phyloP scores from a whole-genome alignment of 1,140 invertebrate genomes.

The Drosophila punjabiensis region DNA sequence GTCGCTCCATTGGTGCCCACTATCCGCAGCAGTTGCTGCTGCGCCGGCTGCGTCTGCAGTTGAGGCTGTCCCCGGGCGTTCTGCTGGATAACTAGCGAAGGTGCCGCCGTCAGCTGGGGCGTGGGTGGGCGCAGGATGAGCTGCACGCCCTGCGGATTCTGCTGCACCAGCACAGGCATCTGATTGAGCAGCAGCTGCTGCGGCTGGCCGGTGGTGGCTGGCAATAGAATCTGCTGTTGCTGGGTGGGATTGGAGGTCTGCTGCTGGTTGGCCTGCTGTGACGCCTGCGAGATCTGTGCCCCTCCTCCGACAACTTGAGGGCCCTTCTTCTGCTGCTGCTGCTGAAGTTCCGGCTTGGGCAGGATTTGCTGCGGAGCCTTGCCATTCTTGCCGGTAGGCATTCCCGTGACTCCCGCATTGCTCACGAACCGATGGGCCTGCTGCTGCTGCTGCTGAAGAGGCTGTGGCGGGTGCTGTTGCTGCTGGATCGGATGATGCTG shows the following conservation, averaged over 20 bases:
- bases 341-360: conserved; percentile 73
- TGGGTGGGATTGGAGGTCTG: conserved; percentile 57
- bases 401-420: conserved; percentile 61
- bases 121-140: conserved; percentile 86
- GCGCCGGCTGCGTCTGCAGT: conserved; percentile 82
- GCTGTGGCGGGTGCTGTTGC: conserved; percentile 50
- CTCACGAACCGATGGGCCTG: conserved; percentile 60
- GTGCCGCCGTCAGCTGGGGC: conserved; percentile 85
- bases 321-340: conserved; percentile 54
- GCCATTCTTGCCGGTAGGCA: conserved; percentile 66
- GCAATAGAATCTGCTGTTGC: conserved; percentile 78
- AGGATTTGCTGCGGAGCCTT: conserved; percentile 82
- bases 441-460: conserved; percentile 61
- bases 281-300: conserved; percentile 74
- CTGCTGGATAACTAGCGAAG: conserved; percentile 85
- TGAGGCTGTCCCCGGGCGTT: conserved; percentile 79
- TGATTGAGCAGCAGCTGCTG: conserved; percentile 84
- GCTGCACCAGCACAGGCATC: conserved; percentile 85
- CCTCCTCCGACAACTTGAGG: conserved; percentile 38
- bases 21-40: conserved; percentile 86
- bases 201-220: conserved; percentile 68
- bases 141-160: conserved; percentile 86
- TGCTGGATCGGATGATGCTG: conserved; percentile 49
- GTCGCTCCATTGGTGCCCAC: conserved; percentile 86
- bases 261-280: conserved; percentile 68